Base-by-base conservation (phyloP, 2,888 invertebrate genomes). In the Ischnura elegans region DNA sequence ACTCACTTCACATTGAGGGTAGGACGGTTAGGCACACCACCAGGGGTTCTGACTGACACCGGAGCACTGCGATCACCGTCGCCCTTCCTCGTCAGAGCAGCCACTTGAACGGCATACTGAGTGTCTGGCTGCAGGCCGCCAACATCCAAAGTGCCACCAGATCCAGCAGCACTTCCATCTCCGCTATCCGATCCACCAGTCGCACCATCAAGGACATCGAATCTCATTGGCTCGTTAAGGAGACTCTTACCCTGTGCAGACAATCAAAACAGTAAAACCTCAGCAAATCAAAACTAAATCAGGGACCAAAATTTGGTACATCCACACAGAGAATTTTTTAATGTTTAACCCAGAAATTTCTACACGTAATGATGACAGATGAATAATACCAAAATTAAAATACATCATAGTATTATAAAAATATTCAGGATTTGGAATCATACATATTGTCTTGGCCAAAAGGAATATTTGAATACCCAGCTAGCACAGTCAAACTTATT, bases 101-200 rank as follows among this genome's bases (percentile, higher is more conserved):
- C 99, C 93, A 97, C 96, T 96, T 99, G 98, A 94, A 99, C 98
- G 93, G 98, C 98, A 96, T 99, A 99, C 95, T 97, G 97, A 0
- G 99, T 99, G 95, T 99, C 99, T 5, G 99, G 99, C 96, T 99
- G 99, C 87, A 99, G 97, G 25, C 98, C 98, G 25, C 98, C 98
- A 93, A 99, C 97, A 95, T 98, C 98, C 95, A 98, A 97, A 93
- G 95, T 95, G 95, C 98, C 98, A 94, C 98, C 96, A 45, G 51
- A 36, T 19, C 55, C 51, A 4, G 42, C 43, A 42, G 43, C 45
- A n/a, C 43, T 43, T 43, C 90, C 61, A 61, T 90, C 87, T 2
- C 36, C 76, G 19, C 87, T 25, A 36, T 87, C 90, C 5, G 86
- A n/a, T 43, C 66, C 90, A 36, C 90, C 90, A 16, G 97, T 97